These are phyloP conservation scores for Uropsilus gracilis DNA, from an alignment of 2,113 vertebrate species.

Conservation along the genomic window DNA sequence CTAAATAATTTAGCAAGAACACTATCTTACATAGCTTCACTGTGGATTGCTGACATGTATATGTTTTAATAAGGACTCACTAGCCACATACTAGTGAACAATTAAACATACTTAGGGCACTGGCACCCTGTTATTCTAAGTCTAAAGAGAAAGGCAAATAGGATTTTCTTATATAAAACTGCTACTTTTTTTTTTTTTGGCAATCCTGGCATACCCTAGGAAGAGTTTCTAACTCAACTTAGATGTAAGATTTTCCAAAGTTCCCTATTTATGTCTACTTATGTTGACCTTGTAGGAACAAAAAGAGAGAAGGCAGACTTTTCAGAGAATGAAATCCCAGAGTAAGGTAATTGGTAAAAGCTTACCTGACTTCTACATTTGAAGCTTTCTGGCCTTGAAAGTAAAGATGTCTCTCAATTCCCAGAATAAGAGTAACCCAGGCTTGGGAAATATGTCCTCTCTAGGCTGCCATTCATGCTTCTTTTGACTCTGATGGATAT, in stretches of 20 bases:
- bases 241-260: not conserved
- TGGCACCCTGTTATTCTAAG: not conserved
- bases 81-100: constrained; percentile 66
- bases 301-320: not conserved
- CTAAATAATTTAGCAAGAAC: constrained; percentile 73
- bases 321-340: not conserved
- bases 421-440: not conserved
- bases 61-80: constrained; percentile 47
- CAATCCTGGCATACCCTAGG: not conserved
- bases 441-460: not conserved
- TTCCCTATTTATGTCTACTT: not conserved
- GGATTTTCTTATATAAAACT: not conserved
- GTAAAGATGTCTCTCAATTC: not conserved
- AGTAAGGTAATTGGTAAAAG: not conserved
- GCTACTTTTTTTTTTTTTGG: constrained; percentile 22
- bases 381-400: not conserved
- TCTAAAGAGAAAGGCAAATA: constrained; percentile 38
- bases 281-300: not conserved
- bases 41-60: constrained; percentile 55
- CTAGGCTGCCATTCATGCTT: not conserved
- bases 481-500: not conserved
- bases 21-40: constrained; percentile 65
- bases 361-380: not conserved
- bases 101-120: constrained; percentile 42
- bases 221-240: not conserved